Base-by-base conservation (phyloP, 2,797 vertebrate genomes). In the Notoglanidium macrostoma region DNA sequence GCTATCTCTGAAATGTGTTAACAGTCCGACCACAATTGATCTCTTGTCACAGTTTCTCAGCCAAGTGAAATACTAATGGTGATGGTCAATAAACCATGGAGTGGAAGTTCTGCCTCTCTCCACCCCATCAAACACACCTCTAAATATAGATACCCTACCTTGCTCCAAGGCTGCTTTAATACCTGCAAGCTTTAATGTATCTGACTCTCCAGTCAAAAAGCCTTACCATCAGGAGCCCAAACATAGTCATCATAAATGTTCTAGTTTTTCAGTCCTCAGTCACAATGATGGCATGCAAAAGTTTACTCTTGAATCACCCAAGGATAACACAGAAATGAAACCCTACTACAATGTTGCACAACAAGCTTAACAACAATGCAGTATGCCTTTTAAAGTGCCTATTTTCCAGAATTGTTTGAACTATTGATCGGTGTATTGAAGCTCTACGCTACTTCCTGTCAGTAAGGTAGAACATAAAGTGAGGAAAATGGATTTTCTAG, bases 41-140 rank as follows among this genome's bases (percentile, higher is more conserved):
- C 96, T 96, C 91, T 93, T 94, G 95, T 95, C 95, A 93, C 89
- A 84, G 90, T 85, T 92, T 90, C 93, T 95, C 93, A 94, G 94
- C 94, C 91, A 80, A 92, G 91, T 83, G 87, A 94, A 95, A 95
- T 94, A 93, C 95, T 95, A 96, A 96, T 95, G 94, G 94, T 92
- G 92, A 88, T 93, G 95, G 94, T 96, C 95, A 96, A 96, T 96
- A 95, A 95, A 91, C 93, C 92, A 93, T 92, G 91, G 94, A 94
- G 93, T 94, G 93, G 92, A 95, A 94, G 93, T 95, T 94, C 93
- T 94, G 91, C 92, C 90, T 85, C 90, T 92, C 88, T 89, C 91
- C 89, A 86, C 83, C 88, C 90, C 51, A 89, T 89, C 92, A 93
- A 92, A 91, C 91, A 92, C 86, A 79, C 89, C 90, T 86, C 93